Percentiles rank a stretch among this genome's conserved stretches.
phyloP scores from a whole-genome alignment of 2,113 vertebrate species.

The Turdus rufiventris region DNA sequence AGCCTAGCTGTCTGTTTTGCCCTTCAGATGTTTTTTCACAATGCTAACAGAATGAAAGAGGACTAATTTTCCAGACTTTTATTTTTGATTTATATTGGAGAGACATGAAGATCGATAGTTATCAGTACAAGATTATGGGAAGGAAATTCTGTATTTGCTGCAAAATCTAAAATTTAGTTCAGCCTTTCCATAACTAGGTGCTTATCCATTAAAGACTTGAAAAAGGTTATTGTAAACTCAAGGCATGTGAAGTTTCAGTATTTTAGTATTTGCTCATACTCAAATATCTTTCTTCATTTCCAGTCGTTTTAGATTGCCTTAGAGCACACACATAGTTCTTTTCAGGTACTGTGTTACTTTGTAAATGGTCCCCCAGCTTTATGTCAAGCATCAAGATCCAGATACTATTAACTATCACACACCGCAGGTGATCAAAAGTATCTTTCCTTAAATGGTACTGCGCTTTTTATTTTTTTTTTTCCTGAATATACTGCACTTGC shows the following conservation, averaged over 20 bases:
- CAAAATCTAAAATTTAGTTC: not conserved
- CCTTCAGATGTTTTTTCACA: constrained; percentile 20
- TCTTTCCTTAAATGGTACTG: not conserved
- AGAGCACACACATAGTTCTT: not conserved
- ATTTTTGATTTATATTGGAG: not conserved
- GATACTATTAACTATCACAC: not conserved
- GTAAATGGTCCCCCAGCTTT: not conserved
- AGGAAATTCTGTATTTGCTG: not conserved
- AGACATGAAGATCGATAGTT: not conserved
- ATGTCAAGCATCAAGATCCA: not conserved
- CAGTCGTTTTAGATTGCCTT: not conserved
- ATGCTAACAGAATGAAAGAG: not conserved
- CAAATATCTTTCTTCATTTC: not conserved
- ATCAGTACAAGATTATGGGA: not conserved
- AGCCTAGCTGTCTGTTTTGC: not conserved
- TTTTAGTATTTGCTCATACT: not conserved
- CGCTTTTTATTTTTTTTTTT: rapidly evolving
- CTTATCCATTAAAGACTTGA: not conserved
- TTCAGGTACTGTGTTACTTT: not conserved
- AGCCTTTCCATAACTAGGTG: not conserved
- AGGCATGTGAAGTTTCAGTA: not conserved
- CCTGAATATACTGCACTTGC: not conserved
- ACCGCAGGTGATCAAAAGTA: not conserved
- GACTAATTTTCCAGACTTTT: not conserved
- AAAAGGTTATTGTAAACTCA: not conserved